These are phyloP conservation scores for Graptemys geographica DNA, from an alignment of 2,797 vertebrate species.

Conservation along the genomic window DNA sequence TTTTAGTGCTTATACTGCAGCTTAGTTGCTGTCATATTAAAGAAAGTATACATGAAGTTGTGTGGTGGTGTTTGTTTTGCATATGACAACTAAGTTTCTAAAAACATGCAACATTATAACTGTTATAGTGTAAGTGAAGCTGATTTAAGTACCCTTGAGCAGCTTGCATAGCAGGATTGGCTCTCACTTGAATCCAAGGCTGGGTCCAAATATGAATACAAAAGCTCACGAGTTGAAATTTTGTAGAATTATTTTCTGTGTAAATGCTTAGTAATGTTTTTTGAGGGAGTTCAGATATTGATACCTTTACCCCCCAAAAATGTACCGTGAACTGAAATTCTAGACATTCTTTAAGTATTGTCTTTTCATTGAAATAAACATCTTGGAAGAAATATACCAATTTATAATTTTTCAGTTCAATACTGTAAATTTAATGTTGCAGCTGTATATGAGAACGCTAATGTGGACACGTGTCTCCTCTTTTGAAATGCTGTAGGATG, in stretches of 20 bases:
- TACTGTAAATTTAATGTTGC: conserved; percentile 35
- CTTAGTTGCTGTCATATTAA: conserved; percentile 50
- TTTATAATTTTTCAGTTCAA: not conserved
- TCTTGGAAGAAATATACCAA: conserved; percentile 25
- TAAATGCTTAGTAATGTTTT: conserved; percentile 8
- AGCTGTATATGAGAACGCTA: conserved; percentile 40
- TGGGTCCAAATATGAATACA: conserved; percentile 32
- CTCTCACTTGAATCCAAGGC: conserved; percentile 8
- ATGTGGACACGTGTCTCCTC: conserved; percentile 18
- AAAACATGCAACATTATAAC: conserved; percentile 19
- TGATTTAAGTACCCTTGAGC: not conserved
- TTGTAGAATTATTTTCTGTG: conserved; percentile 17
- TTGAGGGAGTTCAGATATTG: conserved; percentile 30
- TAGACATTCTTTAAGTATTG: conserved; percentile 44
- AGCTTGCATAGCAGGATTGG: conserved; percentile 35
- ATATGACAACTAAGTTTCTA: conserved; percentile 40
- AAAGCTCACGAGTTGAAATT: conserved; percentile 11
- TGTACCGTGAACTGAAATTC: conserved; percentile 65
- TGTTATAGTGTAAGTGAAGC: not conserved
- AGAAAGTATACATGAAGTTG: conserved; percentile 13
- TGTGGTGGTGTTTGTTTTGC: conserved; percentile 54
- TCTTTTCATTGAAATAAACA: conserved; percentile 40
- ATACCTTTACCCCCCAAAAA: conserved; percentile 6
- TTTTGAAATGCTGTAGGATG: conserved; percentile 33
- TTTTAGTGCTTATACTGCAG: conserved; percentile 57